Base-by-base conservation (phyloP, 2,888 invertebrate species). In the Tenthredo distinguenda region DNA sequence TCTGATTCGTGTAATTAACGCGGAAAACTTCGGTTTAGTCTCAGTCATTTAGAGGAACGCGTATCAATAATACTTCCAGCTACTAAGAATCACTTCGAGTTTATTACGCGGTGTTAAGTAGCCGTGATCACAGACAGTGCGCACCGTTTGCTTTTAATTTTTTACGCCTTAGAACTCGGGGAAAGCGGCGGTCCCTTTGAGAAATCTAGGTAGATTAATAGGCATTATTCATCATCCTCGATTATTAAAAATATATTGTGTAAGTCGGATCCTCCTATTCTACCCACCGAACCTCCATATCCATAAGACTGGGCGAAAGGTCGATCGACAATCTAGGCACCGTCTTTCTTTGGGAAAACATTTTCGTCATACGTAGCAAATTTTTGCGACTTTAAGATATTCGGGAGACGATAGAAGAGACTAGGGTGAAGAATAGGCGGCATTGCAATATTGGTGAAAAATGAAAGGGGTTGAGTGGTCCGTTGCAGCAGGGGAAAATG, bases 171-270 rank as follows among this genome's bases (percentile, higher is more conserved):
- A 58, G 58, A 62, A 12, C 85, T 79, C 86, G n/a, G 72, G 79
- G 71, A 71, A 77, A 85, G 84, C 65, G 86, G 86, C 88, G 90
- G 89, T 85, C 74, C 86, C 89, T 88, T 88, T 89, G 89, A 90
- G 87, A 87, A 89, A 87, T 84, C 82, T 86, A 85, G 85, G 86
- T 85, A 86, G 87, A 87, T 88, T 90, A 90, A 90, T 87, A 87
- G 87, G 79, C 86, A 85, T 89, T 88, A 89, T 90, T 90, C 90
- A 89, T 90, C 88, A 86, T 86, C 84, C 85, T 84, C 86, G 90
- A 90, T 90, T 90, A 90, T 89, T 88, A 89, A 89, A 89, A 89
- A 88, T 83, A 72, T 50, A 86, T 90, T 88, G 83, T 86, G 86
- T 86, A 86, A 89, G 84, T 47, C 83, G 74, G 74, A 79, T 40